These are phyloP conservation scores for Macrophya alboannulata DNA, from an alignment of 2,888 invertebrate species.

Conservation along the genomic window DNA sequence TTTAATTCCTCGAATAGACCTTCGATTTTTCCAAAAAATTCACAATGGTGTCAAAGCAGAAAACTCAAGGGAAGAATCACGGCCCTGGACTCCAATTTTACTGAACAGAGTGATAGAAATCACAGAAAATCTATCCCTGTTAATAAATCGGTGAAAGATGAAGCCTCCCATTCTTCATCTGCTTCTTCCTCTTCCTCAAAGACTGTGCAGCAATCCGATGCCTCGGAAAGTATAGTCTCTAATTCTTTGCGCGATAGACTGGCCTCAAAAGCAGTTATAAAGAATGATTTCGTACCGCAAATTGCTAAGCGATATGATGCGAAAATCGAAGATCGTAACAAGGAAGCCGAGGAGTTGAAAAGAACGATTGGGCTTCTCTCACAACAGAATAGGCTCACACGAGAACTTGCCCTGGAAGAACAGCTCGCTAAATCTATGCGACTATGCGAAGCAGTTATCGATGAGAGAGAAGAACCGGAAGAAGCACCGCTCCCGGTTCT, in stretches of 20 bases:
- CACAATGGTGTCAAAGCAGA: neutral
- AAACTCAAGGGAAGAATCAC: constrained; percentile 13
- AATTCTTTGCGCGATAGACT: constrained; percentile 74
- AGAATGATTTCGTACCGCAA: constrained; percentile 69
- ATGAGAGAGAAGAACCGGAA: constrained; percentile 71
- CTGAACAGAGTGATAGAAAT: constrained; percentile 10
- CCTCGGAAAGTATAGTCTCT: constrained; percentile 59
- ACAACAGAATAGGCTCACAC: constrained; percentile 71
- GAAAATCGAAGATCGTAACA: constrained; percentile 70
- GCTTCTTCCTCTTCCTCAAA: constrained; percentile 23
- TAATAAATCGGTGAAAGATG: neutral
- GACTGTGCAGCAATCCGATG: neutral
- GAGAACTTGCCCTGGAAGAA: constrained; percentile 72
- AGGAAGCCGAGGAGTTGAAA: constrained; percentile 71
- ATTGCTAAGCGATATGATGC: constrained; percentile 70
- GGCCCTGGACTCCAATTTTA: neutral
- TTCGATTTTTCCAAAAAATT: neutral
- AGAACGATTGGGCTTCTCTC: constrained; percentile 69
- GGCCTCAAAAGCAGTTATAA: constrained; percentile 70
- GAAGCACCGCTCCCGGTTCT: constrained; percentile 69
- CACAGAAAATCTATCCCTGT: neutral
- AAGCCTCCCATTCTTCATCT: neutral
- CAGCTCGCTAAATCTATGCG: constrained; percentile 72
- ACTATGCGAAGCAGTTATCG: constrained; percentile 71
- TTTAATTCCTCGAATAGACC: neutral